Evolutionary conservation across 1,140 invertebrate genomes (phyloP).

Genomic region (Eueides isabella): DNA sequence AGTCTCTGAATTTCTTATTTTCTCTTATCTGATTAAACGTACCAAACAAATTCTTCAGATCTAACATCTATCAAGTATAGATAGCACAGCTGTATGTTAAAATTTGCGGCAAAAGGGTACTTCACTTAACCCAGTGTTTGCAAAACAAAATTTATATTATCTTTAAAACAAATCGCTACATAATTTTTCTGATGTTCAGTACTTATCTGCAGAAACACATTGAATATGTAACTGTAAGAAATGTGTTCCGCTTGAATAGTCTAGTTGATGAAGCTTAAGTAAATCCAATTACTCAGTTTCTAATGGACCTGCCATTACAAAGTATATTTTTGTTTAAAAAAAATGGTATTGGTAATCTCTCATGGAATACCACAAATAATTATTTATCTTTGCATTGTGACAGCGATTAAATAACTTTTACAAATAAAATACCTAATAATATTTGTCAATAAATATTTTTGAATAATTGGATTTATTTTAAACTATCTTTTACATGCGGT

Average conservation of each 20-base stretch:
- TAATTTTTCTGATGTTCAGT: not conserved
- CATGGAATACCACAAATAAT: not conserved
- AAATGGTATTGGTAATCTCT: not conserved
- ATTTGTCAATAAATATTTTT: too few relatives aligned
- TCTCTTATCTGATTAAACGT: too few relatives aligned
- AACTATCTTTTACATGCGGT: too few relatives aligned
- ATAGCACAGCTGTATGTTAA: too few relatives aligned
- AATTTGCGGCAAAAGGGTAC: too few relatives aligned
- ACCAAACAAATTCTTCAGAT: too few relatives aligned
- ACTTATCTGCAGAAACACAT: not conserved
- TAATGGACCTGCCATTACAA: not conserved
- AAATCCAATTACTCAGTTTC: constrained; percentile 11
- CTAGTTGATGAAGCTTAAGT: not conserved
- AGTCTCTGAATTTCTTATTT: too few relatives aligned
- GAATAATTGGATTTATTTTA: too few relatives aligned
- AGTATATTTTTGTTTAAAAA: not conserved
- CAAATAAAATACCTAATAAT: too few relatives aligned
- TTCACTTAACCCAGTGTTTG: too few relatives aligned
- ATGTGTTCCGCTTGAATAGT: not conserved
- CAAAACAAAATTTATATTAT: too few relatives aligned
- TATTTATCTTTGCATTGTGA: not conserved
- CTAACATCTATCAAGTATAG: too few relatives aligned
- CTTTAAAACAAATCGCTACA: not conserved
- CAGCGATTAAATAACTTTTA: not conserved
- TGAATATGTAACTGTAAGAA: not conserved